Evolutionary conservation across 2,113 vertebrate genomes (phyloP).

Genomic region (Lipophrys pholis): DNA sequence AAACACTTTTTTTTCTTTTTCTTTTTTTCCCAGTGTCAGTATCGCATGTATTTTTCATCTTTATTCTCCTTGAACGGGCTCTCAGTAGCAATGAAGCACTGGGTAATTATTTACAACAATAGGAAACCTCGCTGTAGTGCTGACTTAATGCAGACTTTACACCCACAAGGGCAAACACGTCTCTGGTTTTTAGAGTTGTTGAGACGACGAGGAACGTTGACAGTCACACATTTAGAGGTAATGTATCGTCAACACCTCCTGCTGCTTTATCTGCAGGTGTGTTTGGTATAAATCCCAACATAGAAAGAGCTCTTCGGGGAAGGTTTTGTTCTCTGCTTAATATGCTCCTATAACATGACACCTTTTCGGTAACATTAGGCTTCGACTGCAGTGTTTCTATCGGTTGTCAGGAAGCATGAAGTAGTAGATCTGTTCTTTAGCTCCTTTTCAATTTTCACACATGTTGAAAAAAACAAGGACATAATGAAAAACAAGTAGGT

Average conservation of each 20-base stretch:
- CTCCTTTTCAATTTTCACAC: too few relatives aligned
- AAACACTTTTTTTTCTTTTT: conserved; percentile 30
- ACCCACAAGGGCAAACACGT: conserved; percentile 36
- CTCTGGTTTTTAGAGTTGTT: conserved; percentile 24
- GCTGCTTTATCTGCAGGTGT: conserved; percentile 1
- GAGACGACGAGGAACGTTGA: conserved; percentile 11
- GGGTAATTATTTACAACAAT: conserved; percentile 58
- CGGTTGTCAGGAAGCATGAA: too few relatives aligned
- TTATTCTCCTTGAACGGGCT: conserved; percentile 49
- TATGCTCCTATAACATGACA: too few relatives aligned
- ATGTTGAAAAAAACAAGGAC: too few relatives aligned
- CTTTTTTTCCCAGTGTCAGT: conserved; percentile 27
- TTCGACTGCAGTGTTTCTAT: too few relatives aligned
- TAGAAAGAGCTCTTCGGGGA: too few relatives aligned
- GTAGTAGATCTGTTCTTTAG: too few relatives aligned
- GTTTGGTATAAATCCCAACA: not conserved
- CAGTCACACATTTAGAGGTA: not conserved
- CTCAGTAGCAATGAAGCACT: conserved; percentile 27
- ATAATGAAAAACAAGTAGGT: too few relatives aligned
- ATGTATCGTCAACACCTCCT: not conserved
- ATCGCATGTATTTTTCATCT: conserved; percentile 61
- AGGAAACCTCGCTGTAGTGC: conserved; percentile 19
- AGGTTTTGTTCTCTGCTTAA: too few relatives aligned
- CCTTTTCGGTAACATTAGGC: too few relatives aligned
- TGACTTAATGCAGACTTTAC: conserved; percentile 42